Evolutionary conservation across 2,113 vertebrate genomes (phyloP), one percentile per base, ranked within the genome.

Genomic region (Bubo bubo): DNA sequence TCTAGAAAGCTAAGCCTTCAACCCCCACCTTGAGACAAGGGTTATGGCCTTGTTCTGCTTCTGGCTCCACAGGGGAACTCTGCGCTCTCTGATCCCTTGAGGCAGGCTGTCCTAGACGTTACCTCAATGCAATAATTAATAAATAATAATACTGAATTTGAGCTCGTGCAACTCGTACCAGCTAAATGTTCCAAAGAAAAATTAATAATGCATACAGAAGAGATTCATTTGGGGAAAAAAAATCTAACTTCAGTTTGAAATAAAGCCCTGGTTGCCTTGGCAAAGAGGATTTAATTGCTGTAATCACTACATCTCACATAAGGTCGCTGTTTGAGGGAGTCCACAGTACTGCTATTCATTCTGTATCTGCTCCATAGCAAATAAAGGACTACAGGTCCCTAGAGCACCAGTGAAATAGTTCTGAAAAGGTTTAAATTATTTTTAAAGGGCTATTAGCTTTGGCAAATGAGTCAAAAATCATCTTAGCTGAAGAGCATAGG

Each of bases 211-310:
- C 66, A 97, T 94, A 66, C 19, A 85, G 49, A 87, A 94, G 70
- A 94, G 77, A 94, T 95, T 95, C 73, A 94, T 87, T 76, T 72
- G 17, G 39, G 66, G 35, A 20, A 4, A 2, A 27, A 82, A 71
- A 74, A 32, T 9, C 55, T 67, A 95, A 86, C 88, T 95, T 81
- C 62, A 79, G 70, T 87, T 81, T 75, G 86, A 95, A 97, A 95
- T 92, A 91, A 95, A 96, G 94, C 88, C 92, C 73, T 79, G 79
- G 93, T 95, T 96, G 95, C 92, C 95, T 97, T 94, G 95, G 92
- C 88, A 81, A 97, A 95, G 86, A 93, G 45, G n/a, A 95, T 95
- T 95, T 96, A 97, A 96, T 95, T 95, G 95, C 76, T 68, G 88
- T 89, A 92, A 95, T 97, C 68, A 8, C 88, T 84, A 52, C 73